Base-by-base conservation (phyloP, 2,888 invertebrate species). In the Ganaspis brasiliensis region DNA sequence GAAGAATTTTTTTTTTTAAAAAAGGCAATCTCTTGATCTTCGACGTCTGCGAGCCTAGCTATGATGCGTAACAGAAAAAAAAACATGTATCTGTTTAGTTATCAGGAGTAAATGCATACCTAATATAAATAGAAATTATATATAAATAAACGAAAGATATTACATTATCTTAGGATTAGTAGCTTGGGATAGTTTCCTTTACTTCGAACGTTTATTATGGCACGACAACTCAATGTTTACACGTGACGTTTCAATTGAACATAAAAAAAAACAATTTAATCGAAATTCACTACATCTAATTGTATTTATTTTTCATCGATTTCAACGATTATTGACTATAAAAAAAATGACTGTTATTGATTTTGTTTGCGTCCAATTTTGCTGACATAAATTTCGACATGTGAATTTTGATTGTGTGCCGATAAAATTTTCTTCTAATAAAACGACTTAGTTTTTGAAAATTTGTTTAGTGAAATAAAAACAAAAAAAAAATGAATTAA, bases 161-260 rank as follows among this genome's bases (percentile, higher is more conserved):
- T 90, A 88, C 87, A 90, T 89, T 90, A 90, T 89, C 89, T 87
- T 91, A 91, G 89, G 84, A 89, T 90, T 91, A 91, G 89, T 88
- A 87, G 91, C 90, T 91, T 91, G 90, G 89, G 85, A 89, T 88
- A 89, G 87, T 89, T 89, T 89, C 85, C 86, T 87, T 85, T 88
- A 87, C 85, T 88, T 87, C 84, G 84, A 86, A 85, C 72, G 72
- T 73, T 72, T 9, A 24, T 67, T n/a, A 67, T 45, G 40, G 67
- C 74, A 76, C 61, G 79, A 67, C 55, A 31, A 80, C 74, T 77
- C 76, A 71, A 73, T 72, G 75, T 72, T 74, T 63, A 73, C 52
- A 72, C 72, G 73, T 67, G 52, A 75, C 77, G 55, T 74, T 75
- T 74, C 75, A 72, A 79, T 75, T 76, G 72, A 80, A 55, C 79